phyloP scores from a whole-genome alignment of 1,140 invertebrate species.

The Rhopalosiphum padi region DNA sequence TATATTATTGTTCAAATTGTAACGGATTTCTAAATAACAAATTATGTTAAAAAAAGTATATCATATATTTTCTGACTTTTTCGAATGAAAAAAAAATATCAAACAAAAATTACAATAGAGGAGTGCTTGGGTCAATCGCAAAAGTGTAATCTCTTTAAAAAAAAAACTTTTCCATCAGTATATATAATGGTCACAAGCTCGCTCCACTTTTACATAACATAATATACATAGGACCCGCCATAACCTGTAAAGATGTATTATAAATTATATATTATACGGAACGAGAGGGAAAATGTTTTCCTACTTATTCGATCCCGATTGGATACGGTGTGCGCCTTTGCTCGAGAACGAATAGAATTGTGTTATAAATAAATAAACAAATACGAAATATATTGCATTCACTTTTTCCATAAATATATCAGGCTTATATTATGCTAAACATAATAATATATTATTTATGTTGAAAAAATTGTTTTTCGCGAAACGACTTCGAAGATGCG shows the following conservation, averaged over 20 bases:
- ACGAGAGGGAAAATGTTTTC: not conserved
- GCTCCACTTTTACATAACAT: not conserved
- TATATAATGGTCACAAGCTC: not conserved
- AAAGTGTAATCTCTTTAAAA: not conserved
- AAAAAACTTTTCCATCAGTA: not conserved
- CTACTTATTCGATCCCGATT: not conserved
- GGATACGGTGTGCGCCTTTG: not conserved
- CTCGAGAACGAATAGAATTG: not conserved
- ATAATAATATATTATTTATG: not conserved
- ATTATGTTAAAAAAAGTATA: too few relatives aligned
- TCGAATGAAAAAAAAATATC: not conserved
- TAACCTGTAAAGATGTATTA: not conserved
- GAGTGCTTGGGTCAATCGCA: not conserved
- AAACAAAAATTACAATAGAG: not conserved
- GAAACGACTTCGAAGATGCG: not conserved
- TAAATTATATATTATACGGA: not conserved
- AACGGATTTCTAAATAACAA: too few relatives aligned
- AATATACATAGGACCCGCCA: not conserved
- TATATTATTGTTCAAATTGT: too few relatives aligned
- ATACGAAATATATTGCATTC: not conserved
- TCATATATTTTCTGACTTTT: not conserved
- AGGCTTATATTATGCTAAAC: not conserved
- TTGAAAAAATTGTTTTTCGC: not conserved
- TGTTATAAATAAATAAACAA: slow-evolving; percentile 9
- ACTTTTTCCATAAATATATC: not conserved